A percentile compares a stretch with the other conserved stretches of the same genome.
These are phyloP conservation scores for Diplazon laetatorius DNA, from an alignment of 2,888 invertebrate genomes.

Conservation along the genomic window DNA sequence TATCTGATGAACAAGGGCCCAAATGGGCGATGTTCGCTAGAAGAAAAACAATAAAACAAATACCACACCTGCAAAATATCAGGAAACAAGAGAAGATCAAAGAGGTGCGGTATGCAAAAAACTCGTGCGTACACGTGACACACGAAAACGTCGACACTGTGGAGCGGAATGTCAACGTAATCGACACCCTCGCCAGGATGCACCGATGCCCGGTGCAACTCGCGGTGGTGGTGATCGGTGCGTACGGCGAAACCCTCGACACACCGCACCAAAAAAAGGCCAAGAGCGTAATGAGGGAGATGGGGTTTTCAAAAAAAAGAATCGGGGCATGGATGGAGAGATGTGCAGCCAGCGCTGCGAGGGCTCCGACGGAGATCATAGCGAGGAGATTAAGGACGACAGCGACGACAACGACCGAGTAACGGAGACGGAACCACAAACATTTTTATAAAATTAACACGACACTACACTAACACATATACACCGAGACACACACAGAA, in stretches of 20 bases:
- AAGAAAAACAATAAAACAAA: no score
- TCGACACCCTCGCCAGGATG: conserved; percentile 4
- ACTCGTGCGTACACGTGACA: background rate
- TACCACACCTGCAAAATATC: conserved; percentile 49
- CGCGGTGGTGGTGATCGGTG: background rate
- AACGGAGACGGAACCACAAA: no score
- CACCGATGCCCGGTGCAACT: conserved; percentile 31
- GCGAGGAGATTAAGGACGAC: background rate
- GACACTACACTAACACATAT: background rate
- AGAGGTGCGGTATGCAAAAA: conserved; percentile 2
- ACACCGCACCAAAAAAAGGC: background rate
- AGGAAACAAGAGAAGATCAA: conserved; percentile 50
- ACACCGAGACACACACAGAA: background rate
- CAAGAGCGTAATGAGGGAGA: background rate
- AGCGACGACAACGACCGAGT: background rate
- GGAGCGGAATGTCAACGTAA: conserved; percentile 17
- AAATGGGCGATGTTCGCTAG: no score
- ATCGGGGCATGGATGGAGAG: background rate
- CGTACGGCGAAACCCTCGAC: background rate
- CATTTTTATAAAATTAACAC: background rate
- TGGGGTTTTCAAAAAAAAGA: background rate
- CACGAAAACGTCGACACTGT: conserved; percentile 10
- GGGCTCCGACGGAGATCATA: background rate
- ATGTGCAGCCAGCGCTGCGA: background rate
- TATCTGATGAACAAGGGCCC: no score